Evolutionary conservation across 2,113 vertebrate genomes (phyloP).

Genomic region (Stomatorhinus ivindoensis): DNA sequence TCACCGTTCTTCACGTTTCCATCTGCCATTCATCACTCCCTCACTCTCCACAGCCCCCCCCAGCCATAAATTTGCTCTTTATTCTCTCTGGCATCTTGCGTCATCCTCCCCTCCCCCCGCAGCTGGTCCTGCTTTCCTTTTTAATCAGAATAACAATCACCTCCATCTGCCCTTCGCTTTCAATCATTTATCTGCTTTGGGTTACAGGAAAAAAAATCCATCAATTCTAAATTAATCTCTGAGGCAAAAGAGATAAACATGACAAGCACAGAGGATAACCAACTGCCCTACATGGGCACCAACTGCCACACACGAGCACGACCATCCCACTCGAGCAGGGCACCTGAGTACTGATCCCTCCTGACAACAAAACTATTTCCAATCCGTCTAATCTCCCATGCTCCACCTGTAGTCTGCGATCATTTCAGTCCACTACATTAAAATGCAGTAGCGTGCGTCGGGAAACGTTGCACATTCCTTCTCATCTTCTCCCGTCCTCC

Average conservation of each 20-base stretch:
- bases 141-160: slow-evolving; percentile 8
- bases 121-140: neutral
- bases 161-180: neutral
- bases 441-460: neutral
- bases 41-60: neutral
- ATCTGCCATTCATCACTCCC: neutral
- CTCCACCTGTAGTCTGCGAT: neutral
- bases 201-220: neutral
- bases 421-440: neutral
- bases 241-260: neutral
- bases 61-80: neutral
- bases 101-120: neutral
- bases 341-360: neutral
- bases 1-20: neutral
- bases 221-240: slow-evolving; percentile 4
- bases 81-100: neutral
- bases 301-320: no score
- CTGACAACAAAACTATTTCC: no score
- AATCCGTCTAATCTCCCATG: neutral
- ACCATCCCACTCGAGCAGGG: neutral
- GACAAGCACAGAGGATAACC: neutral
- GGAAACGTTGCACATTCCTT: no score
- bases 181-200: neutral
- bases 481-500: neutral
- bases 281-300: neutral